Evolutionary conservation across 2,113 vertebrate species (phyloP).

Genomic region (Camarhynchus parvulus): DNA sequence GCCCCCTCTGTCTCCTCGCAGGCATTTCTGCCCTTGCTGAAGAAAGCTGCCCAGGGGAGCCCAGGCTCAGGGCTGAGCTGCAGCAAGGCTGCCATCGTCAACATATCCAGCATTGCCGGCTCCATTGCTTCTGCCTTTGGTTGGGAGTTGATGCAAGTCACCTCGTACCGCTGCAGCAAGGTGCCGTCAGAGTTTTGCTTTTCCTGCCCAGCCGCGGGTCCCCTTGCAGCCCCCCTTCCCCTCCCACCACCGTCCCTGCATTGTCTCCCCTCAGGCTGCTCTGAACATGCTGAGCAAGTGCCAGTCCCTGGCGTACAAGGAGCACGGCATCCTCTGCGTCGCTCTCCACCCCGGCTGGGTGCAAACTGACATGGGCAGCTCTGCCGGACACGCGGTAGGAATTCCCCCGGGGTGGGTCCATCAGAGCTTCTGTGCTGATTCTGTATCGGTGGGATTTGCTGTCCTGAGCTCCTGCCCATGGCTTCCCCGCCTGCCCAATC

Average conservation of each 20-base stretch:
- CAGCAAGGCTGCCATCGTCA: neutral
- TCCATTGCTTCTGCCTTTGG: neutral
- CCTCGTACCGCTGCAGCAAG: neutral
- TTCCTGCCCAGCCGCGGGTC: neutral
- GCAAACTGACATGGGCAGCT: neutral
- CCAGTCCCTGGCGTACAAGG: neutral
- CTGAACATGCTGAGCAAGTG: slow-evolving; percentile 44
- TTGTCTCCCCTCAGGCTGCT: slow-evolving; percentile 1
- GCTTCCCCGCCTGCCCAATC: neutral
- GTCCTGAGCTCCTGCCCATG: neutral
- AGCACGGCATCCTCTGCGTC: neutral
- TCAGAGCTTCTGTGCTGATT: neutral
- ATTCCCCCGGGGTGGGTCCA: accelerated
- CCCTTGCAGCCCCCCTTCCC: neutral
- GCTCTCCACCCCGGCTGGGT: slow-evolving; percentile 37
- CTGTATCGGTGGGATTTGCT: neutral
- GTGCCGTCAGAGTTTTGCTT: neutral
- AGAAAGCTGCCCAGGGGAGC: neutral
- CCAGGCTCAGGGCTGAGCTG: neutral
- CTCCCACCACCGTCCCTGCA: accelerated
- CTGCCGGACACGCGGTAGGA: accelerated
- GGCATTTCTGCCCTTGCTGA: neutral
- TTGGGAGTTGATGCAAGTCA: neutral
- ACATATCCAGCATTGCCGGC: neutral
- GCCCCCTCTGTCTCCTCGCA: neutral